phyloP scores from a whole-genome alignment of 2,113 vertebrate genomes.

The Drymodes brunneopygia region DNA sequence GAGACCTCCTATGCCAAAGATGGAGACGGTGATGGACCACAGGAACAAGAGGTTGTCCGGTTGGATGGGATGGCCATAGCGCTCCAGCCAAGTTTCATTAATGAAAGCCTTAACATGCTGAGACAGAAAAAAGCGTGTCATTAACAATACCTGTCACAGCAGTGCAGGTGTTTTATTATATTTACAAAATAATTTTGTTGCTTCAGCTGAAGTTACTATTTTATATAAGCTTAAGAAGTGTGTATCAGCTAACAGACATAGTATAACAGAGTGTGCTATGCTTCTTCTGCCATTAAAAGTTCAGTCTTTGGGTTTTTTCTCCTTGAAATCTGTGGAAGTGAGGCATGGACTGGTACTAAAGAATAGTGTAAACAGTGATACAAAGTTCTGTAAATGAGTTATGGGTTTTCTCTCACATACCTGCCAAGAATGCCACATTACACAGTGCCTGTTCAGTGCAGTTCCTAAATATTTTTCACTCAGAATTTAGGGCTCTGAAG shows the following conservation, averaged over 20 bases:
- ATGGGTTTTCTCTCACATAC: not conserved
- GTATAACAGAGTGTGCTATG: not conserved
- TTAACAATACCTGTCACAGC: not conserved
- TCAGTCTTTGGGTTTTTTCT: not conserved
- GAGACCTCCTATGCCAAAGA: slow-evolving; percentile 72
- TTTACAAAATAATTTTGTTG: not conserved
- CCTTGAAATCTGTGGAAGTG: not conserved
- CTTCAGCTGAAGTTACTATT: not conserved
- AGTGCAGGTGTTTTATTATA: not conserved
- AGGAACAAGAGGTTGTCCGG: slow-evolving; percentile 71
- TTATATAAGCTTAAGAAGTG: not conserved
- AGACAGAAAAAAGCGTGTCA: not conserved
- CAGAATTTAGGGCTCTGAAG: not conserved
- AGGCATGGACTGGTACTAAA: not conserved
- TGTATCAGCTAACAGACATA: not conserved
- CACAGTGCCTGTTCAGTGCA: not conserved
- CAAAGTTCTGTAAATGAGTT: not conserved
- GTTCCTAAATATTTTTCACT: not conserved
- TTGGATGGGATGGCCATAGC: slow-evolving; percentile 60
- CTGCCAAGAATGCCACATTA: not conserved
- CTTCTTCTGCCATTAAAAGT: not conserved
- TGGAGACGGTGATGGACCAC: slow-evolving; percentile 76
- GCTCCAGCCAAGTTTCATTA: slow-evolving; percentile 79
- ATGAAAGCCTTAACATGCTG: slow-evolving; percentile 86
- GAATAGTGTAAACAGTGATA: not conserved